Conservation (phyloP, 2,888 invertebrate genomes). For the Rhingia campestris region DNA sequence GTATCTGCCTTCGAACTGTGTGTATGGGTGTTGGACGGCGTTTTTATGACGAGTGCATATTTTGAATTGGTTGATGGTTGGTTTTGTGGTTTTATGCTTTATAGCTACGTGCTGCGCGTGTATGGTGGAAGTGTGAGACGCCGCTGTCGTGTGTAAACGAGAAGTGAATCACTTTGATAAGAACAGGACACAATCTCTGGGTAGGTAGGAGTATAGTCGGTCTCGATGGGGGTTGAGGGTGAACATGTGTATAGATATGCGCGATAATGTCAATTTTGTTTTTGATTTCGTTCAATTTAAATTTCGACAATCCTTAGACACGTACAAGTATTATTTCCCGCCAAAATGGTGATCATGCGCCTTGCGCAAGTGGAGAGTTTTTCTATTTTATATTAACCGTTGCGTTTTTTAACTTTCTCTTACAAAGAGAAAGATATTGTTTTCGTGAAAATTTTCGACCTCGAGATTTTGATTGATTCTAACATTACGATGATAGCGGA, state of each 20-base stretch:
- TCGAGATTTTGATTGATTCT: no score
- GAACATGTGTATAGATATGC: conserved; percentile 29
- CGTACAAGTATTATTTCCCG: conserved; percentile 38
- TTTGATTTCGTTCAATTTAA: no score
- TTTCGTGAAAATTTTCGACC: no score
- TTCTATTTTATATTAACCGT: conserved; percentile 18
- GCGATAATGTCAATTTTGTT: conserved; percentile 17
- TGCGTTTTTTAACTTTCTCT: no score
- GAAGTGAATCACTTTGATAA: conserved; percentile 45
- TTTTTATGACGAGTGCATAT: conserved; percentile 27
- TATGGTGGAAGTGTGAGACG: conserved; percentile 23
- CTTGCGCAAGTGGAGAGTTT: conserved; percentile 49
- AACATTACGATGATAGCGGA: no score
- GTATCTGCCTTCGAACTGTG: conserved; percentile 48
- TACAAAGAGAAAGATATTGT: no score
- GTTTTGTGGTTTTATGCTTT: not conserved
- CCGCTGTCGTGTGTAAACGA: conserved; percentile 24
- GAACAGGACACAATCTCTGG: conserved; percentile 9
- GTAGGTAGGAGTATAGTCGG: not conserved
- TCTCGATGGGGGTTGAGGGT: not conserved
- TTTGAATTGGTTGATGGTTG: conserved; percentile 42
- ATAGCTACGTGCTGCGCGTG: conserved; percentile 29
- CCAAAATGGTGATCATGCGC: conserved; percentile 66
- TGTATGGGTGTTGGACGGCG: conserved; percentile 12
- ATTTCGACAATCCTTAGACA: no score